Evolutionary conservation across 23 tunicate genomes (phyloP), one percentile per base, ranked within the genome.

Genomic region (Styela plicata): DNA sequence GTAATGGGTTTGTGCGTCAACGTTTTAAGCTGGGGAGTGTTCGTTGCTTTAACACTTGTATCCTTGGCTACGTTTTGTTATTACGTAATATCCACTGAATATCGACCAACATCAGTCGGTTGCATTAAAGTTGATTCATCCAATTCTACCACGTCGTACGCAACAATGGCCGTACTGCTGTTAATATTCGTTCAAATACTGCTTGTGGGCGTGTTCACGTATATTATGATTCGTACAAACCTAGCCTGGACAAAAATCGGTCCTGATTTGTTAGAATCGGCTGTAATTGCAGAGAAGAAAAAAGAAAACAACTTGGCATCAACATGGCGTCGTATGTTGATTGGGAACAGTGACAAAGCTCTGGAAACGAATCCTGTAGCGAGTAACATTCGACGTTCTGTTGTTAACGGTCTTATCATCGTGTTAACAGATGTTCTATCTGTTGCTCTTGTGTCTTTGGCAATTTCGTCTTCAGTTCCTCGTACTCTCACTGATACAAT

Each of bases 1-100:
- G 3, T 71, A 36, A 71, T 71, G 77, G 77, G 77, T 18, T 21
- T 21, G 7, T 71, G 34, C 29, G 36, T 34, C 16, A 71, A 71
- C 36, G 23, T 13, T 29, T 33, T 71, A 3, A 71, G 77, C 35
- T 71, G 77, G 77, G 17, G 18, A 3, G 29, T 29, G 77, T 21
- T 71, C 36, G 37, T 71, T 28, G 23, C 7, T 21, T 36, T 71
- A 36, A 28, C 77, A 3, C 35, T 71, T 21, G 29, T 71, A 3
- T 71, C 77, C 5, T 31, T 71, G 36, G 77, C 36, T 3, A 34
- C 34, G 16, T 32, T 71, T 33, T 71, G 77, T 44, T 44, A 44
- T 13, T 44, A 44, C 57, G 57, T 44, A 13, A 44, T 44, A 7
- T 5, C 10, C 13, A 44, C 57, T 7, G 13, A 44, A 44, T 44